These are phyloP conservation scores for Plusia festucae DNA, from an alignment of 2,888 invertebrate genomes.

Conservation along the genomic window DNA sequence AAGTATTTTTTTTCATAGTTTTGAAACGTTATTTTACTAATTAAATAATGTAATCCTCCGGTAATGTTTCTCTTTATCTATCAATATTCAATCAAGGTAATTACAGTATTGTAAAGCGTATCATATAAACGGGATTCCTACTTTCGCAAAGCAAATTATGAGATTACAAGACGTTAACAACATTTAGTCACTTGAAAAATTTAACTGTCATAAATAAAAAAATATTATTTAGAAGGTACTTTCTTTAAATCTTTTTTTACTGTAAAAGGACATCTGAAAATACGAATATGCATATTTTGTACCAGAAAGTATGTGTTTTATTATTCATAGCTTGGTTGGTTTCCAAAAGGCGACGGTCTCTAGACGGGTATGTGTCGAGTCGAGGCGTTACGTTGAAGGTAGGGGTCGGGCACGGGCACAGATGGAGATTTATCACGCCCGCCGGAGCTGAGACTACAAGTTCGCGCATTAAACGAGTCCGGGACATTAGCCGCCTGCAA, in stretches of 20 bases:
- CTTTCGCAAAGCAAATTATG: no score
- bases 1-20: not conserved
- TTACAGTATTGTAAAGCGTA: no score
- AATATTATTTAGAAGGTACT: no score
- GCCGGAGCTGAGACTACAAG: constrained; percentile 86
- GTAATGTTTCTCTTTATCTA: no score
- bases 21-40: no score
- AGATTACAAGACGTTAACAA: no score
- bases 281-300: constrained; percentile 9
- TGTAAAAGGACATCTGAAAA: not conserved
- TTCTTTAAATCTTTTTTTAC: no score
- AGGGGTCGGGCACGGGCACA: constrained; percentile 72
- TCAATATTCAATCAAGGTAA: no score
- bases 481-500: constrained; percentile 89
- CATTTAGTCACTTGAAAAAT: no score
- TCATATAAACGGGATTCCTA: no score
- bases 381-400: constrained; percentile 57
- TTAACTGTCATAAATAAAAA: no score
- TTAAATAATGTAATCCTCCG: no score
- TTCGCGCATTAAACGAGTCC: constrained; percentile 89
- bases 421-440: constrained; percentile 88
- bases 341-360: constrained; percentile 38
- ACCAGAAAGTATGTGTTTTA: not conserved
- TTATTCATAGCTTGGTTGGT: constrained; percentile 17
- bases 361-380: constrained; percentile 56